Evolutionary conservation across 2,888 invertebrate species (phyloP).

Genomic region (Empis stercorea): DNA sequence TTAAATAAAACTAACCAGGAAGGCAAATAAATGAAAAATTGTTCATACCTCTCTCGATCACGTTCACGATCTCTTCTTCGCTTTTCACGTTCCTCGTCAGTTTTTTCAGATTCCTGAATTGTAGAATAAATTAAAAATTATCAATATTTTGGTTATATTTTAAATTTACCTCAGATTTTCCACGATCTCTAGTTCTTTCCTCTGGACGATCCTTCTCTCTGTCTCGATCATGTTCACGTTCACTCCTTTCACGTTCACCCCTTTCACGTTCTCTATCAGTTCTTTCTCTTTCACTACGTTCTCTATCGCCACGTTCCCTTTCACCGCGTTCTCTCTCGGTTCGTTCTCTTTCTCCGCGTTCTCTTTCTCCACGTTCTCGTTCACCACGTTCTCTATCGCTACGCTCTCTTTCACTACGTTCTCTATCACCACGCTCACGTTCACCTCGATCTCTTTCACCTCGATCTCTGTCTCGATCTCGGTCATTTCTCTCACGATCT

Average conservation of each 20-base stretch:
- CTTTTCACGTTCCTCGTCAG: conserved; percentile 19
- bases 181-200: not conserved
- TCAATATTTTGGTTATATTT: no score
- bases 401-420: conserved; percentile 22
- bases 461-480: conserved; percentile 26
- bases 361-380: conserved; percentile 7
- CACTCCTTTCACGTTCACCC: conserved; percentile 30
- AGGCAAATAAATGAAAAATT: not conserved
- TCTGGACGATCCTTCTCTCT: conserved; percentile 4
- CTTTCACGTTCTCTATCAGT: conserved; percentile 28
- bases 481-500: conserved; percentile 25
- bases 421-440: conserved; percentile 26
- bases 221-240: conserved; percentile 24
- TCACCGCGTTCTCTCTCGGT: conserved; percentile 22
- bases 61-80: conserved; percentile 16
- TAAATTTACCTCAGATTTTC: conserved; percentile 29
- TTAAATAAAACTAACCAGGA: conserved; percentile 1
- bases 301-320: conserved; percentile 24
- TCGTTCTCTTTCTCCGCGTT: conserved; percentile 23
- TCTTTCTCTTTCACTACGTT: conserved; percentile 16
- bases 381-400: conserved; percentile 16
- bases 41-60: conserved; percentile 22
- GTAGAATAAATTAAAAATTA: not conserved
- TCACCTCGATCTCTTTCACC: conserved; percentile 28
- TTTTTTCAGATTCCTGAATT: conserved; percentile 8